Base-by-base conservation (phyloP, 2,888 invertebrate genomes). In the Hybos culiciformis region DNA sequence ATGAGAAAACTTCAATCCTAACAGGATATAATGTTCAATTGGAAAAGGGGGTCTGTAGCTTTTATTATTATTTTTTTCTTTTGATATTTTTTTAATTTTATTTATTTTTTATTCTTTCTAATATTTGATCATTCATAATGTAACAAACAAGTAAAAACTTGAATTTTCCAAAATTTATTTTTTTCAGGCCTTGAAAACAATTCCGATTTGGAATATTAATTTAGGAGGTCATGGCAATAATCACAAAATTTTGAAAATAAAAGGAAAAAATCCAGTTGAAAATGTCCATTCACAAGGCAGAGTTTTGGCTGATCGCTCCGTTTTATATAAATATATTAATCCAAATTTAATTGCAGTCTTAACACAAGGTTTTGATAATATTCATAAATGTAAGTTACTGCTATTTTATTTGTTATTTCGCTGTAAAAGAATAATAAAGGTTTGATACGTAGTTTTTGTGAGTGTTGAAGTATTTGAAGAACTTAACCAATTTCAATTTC, bases 281-380 rank as follows among this genome's bases (percentile, higher is more conserved):
- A 73, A 77, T 46, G 86, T 91, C 14, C 94, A 96, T 66, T 93
- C 94, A 1, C 91, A 93, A 61, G 98, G 97, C 19, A 77, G 92
- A 51, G 96, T 96, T 39, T 70, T 97, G 51, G 84, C 85, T 26
- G 97, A 98, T 70, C 77, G 98, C 48, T 90, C 90, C 54, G 98
- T 99, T 42, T 77, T 97, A 29, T 98, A 98, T 71, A 99, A 98
- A 68, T 97, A 99, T 66, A 77, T 88, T 53, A 98, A 98, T 73
- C 98, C 98, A 21, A 98, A 98, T 70, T 72, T 98, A 50, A 79
- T 94, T 48, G 87, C 88, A 12, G 73, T 94, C 48, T 75, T 86
- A 20, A 83, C 88, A 0, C 76, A 86, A 58, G 80, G 81, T 23
- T 73, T 77, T 14, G 86, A 88, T 57, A 72, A 73, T 8, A 61